phyloP scores from a whole-genome alignment of 2,888 invertebrate genomes.

The Phania funesta region DNA sequence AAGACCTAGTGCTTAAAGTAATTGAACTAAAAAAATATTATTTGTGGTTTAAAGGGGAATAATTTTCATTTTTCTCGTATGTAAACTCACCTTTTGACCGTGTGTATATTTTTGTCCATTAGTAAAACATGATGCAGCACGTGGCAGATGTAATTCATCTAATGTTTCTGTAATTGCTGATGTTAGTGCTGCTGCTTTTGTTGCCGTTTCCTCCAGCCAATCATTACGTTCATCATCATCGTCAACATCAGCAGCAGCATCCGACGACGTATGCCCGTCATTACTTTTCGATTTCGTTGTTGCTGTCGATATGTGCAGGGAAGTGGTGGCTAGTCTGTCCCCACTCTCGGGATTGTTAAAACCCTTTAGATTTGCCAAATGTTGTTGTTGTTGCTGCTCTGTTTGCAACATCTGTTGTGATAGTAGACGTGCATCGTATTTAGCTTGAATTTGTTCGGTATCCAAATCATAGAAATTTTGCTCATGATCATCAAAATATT shows the following conservation, averaged over 20 bases:
- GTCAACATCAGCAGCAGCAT: slow-evolving; percentile 42
- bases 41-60: neutral
- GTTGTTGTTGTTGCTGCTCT: slow-evolving; percentile 65
- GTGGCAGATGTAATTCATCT: slow-evolving; percentile 63
- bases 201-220: slow-evolving; percentile 51
- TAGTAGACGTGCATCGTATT: slow-evolving; percentile 79
- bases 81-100: slow-evolving; percentile 78
- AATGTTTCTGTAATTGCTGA: slow-evolving; percentile 56
- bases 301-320: slow-evolving; percentile 19
- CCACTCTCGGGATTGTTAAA: slow-evolving; percentile 6
- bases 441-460: slow-evolving; percentile 79
- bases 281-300: slow-evolving; percentile 59
- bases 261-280: slow-evolving; percentile 39
- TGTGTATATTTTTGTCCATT: slow-evolving; percentile 79
- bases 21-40: neutral
- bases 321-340: neutral
- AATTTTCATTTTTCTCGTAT: neutral
- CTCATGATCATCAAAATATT: slow-evolving; percentile 79
- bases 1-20: neutral
- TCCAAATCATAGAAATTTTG: slow-evolving; percentile 79
- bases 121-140: slow-evolving; percentile 78
- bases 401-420: slow-evolving; percentile 76
- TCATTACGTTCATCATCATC: slow-evolving; percentile 58
- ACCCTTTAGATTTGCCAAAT: slow-evolving; percentile 51
- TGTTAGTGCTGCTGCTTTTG: slow-evolving; percentile 42